A percentile compares a stretch with the other conserved stretches of the same genome.
Conservation (phyloP, 2,113 vertebrate species). For the Nipponia nippon region DNA sequence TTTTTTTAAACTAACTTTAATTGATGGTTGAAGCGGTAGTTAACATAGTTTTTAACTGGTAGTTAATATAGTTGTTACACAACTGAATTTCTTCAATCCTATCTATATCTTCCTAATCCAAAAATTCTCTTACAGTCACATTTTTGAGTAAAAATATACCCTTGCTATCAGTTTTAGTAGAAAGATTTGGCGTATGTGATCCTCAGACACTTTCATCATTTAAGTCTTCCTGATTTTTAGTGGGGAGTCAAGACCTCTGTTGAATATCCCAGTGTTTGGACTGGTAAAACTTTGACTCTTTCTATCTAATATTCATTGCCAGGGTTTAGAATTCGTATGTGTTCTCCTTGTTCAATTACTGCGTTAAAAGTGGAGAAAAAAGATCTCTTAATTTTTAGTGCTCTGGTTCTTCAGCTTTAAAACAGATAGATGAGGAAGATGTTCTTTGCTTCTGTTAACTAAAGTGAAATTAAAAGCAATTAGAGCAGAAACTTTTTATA, state of each 20-base stretch:
- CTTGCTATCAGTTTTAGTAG: neutral
- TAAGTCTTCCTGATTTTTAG: neutral
- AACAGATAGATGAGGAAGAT: neutral
- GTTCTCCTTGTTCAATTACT: neutral
- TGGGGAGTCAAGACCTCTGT: neutral
- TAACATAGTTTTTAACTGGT: neutral
- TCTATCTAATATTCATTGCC: neutral
- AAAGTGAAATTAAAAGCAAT: neutral
- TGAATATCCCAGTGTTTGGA: neutral
- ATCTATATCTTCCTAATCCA: accelerated
- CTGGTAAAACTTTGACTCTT: neutral
- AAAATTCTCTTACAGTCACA: neutral
- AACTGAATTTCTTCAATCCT: neutral
- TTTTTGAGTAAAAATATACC: neutral
- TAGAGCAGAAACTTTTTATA: neutral
- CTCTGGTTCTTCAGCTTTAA: neutral
- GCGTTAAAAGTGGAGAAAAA: neutral
- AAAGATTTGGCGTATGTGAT: neutral
- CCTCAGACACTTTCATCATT: neutral
- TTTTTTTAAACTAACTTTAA: neutral
- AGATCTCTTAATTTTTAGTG: neutral
- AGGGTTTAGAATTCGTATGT: neutral
- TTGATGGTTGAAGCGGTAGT: neutral
- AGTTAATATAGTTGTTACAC: neutral
- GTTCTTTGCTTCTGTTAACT: neutral